phyloP scores from a whole-genome alignment of 2,888 invertebrate genomes.

The Drosophila putrida region DNA sequence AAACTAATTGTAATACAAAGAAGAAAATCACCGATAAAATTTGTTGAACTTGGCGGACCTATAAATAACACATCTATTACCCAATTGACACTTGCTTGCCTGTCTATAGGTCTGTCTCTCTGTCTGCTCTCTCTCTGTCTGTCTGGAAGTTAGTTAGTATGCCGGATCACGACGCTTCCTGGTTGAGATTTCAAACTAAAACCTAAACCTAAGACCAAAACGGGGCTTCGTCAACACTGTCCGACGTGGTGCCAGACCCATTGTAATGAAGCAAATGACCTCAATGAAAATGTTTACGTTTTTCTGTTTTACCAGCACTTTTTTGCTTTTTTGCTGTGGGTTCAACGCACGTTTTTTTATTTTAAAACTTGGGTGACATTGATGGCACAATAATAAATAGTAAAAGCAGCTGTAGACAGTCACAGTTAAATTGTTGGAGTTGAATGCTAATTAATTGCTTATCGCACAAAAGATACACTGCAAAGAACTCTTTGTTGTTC shows the following conservation, averaged over 20 bases:
- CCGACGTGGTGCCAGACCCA: slow-evolving; percentile 40
- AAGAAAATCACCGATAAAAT: neutral
- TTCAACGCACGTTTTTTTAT: slow-evolving; percentile 56
- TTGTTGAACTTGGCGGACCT: slow-evolving; percentile 13
- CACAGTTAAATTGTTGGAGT: neutral
- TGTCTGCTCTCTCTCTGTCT: neutral
- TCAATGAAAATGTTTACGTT: slow-evolving; percentile 39
- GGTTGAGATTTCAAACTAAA: slow-evolving; percentile 15
- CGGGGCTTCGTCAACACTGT: neutral
- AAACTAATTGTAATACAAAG: neutral
- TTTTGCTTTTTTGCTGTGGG: slow-evolving; percentile 31
- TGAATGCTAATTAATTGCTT: slow-evolving; percentile 29
- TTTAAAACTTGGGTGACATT: slow-evolving; percentile 31
- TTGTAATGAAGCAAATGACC: slow-evolving; percentile 43
- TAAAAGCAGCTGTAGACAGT: slow-evolving; percentile 14
- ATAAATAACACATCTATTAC: slow-evolving; percentile 23
- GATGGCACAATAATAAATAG: slow-evolving; percentile 11
- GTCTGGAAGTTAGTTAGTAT: slow-evolving; percentile 52
- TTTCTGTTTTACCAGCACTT: slow-evolving; percentile 1
- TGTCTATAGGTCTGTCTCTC: neutral
- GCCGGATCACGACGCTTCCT: slow-evolving; percentile 34
- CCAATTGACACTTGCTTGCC: slow-evolving; percentile 12
- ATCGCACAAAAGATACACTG: neutral
- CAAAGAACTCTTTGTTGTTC: neutral
- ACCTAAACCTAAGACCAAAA: neutral